Percentiles rank a stretch among this genome's conserved stretches.
Conservation (phyloP, 2,888 invertebrate genomes). For the Spodoptera picta region DNA sequence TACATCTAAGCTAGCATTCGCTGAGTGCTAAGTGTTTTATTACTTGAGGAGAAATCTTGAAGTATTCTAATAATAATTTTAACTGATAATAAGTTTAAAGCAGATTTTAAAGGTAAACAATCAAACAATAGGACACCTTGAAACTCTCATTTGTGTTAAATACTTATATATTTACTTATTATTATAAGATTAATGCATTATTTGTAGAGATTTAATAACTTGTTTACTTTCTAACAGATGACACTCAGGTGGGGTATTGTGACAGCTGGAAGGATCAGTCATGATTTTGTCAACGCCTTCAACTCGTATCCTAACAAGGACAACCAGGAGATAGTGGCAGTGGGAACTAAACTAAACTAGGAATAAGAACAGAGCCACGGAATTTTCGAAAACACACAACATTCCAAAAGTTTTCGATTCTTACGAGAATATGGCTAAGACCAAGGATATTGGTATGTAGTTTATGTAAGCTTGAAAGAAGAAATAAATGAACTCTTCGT, state of each 20-base stretch:
- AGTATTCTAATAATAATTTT: too few species aligned
- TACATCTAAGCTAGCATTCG: too few species aligned
- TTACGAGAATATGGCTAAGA: constrained; percentile 91
- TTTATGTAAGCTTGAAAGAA: too few species aligned
- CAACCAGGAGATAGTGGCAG: constrained; percentile 92
- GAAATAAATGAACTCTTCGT: constrained; percentile 73
- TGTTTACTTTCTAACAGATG: constrained; percentile 67
- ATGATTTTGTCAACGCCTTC: constrained; percentile 94
- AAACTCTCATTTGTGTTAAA: too few species aligned
- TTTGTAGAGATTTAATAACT: background rate
- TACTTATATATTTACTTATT: too few species aligned
- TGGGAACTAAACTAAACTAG: constrained; percentile 95
- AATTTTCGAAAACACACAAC: constrained; percentile 90
- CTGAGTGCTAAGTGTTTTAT: too few species aligned
- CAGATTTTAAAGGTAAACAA: too few species aligned
- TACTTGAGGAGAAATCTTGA: too few species aligned
- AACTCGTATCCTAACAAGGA: constrained; percentile 88
- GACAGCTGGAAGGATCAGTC: constrained; percentile 93
- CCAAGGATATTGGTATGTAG: too few species aligned
- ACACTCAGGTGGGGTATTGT: constrained; percentile 94
- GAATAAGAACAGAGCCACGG: constrained; percentile 90
- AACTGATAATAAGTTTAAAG: too few species aligned
- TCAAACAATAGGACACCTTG: too few species aligned
- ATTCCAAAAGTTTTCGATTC: constrained; percentile 92
- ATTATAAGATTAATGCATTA: too few species aligned